Conservation (phyloP, 35 echinoderm and acorn worm genomes). For the Ptychodera flava region DNA sequence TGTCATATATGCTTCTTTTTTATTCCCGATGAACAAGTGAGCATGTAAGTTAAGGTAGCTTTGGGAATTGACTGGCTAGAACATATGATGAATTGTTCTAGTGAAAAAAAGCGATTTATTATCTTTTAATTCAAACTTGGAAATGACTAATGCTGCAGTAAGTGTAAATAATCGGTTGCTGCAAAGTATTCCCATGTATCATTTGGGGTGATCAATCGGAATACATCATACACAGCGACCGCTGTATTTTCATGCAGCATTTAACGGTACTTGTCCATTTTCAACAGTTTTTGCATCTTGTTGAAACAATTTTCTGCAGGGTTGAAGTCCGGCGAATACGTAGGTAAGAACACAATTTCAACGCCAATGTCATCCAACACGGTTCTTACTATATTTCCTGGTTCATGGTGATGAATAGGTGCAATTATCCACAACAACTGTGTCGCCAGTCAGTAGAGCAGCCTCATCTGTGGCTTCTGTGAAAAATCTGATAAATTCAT, state of each 20-base stretch:
- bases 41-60: too few relatives aligned
- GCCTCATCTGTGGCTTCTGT: background rate
- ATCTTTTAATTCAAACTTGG: too few relatives aligned
- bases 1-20: too few relatives aligned
- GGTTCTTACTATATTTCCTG: background rate
- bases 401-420: background rate
- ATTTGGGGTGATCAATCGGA: too few relatives aligned
- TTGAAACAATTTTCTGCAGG: background rate
- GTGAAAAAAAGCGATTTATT: too few relatives aligned
- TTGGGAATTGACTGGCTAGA: too few relatives aligned
- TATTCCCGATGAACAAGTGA: too few relatives aligned
- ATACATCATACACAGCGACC: background rate
- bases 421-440: background rate
- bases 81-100: too few relatives aligned
- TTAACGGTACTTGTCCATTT: background rate
- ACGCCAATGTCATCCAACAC: background rate
- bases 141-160: too few relatives aligned
- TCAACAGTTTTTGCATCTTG: too few relatives aligned
- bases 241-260: background rate
- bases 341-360: background rate
- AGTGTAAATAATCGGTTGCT: too few relatives aligned
- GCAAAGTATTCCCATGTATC: too few relatives aligned
- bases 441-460: background rate
- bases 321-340: background rate
- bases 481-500: background rate